Evolutionary conservation across 2,113 vertebrate genomes (phyloP), one percentile per base, ranked within the genome.

Genomic region (Sinocyclocheilus grahami): DNA sequence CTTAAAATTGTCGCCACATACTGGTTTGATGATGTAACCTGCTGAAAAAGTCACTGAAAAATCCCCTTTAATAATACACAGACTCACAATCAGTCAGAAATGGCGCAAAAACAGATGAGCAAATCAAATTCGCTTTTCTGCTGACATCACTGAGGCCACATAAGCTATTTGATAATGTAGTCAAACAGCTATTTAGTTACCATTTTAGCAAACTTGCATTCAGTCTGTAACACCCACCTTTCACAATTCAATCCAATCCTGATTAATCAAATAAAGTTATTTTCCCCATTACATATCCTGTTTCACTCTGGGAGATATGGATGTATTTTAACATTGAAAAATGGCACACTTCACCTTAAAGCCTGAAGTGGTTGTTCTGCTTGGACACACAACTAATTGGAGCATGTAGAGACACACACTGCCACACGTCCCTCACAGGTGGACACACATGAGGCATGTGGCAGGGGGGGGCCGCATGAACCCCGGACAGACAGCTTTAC

Each of bases 401-500:
- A 60, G 71, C 65, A 83, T 75, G 75, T 69, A 78, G 30, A n/a
- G 27, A 42, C 46, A 42, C 79, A 80, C 60, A 53, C 53, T 83
- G 24, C 30, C 37, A 71, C 84, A 88, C 53, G 16, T 80, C 48
- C 22, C 67, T 63, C 46, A 37, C 89, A 87, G 72, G 79, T 84
- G 80, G 30, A 58, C 24, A 81, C 39, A 88, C 53, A 87, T 42
- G 60, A 75, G 16, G 33, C 79, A 86, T 78, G 75, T 78, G 78
- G 82, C 46, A 87, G 39, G 46, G 55, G 86, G 75, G 55, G 75
- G n/a, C 69, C 46, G 0, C 10, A 4, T 62, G 71, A 42, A 87
- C 79, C 82, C 84, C 62, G 90, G 88, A 90, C 82, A 89, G 90
- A 91, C 90, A 88, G 86, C 87, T 87, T 86, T 83, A 71, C 86